Evolutionary conservation across 2,113 vertebrate species (phyloP).

Genomic region (Pionites leucogaster): DNA sequence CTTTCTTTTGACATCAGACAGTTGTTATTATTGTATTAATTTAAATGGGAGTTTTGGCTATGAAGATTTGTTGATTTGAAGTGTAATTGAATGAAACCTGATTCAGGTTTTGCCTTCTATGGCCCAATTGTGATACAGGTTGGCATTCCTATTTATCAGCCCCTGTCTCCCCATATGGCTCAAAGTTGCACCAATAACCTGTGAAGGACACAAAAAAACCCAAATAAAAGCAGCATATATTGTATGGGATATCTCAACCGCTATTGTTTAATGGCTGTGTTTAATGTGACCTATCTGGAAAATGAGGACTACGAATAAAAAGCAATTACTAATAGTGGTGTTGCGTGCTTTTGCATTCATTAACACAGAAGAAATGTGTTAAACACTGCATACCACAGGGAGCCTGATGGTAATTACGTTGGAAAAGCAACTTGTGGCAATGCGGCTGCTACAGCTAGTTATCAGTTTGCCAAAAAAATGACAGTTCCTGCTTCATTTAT

Average conservation of each 20-base stretch:
- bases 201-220: constrained; percentile 72
- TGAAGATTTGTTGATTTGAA: constrained; percentile 80
- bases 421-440: constrained; percentile 66
- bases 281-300: constrained; percentile 94
- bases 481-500: constrained; percentile 53
- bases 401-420: constrained; percentile 65
- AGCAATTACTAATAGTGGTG: constrained; percentile 86
- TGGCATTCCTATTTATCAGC: constrained; percentile 73
- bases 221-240: constrained; percentile 84
- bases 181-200: constrained; percentile 81
- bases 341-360: constrained; percentile 80
- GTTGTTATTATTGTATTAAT: constrained; percentile 81
- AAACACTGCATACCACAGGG: constrained; percentile 50
- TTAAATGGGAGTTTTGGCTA: constrained; percentile 81
- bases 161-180: constrained; percentile 76
- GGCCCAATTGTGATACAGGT: constrained; percentile 68
- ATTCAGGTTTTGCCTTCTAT: constrained; percentile 76
- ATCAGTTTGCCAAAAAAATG: constrained; percentile 63
- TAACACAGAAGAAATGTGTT: constrained; percentile 74
- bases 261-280: constrained; percentile 94
- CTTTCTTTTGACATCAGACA: constrained; percentile 76
- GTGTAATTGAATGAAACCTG: constrained; percentile 78
- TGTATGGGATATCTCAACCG: constrained; percentile 90
- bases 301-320: constrained; percentile 88
- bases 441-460: constrained; percentile 57